Evolutionary conservation across 2,797 vertebrate species (phyloP).

Genomic region (Alouatta caraya): DNA sequence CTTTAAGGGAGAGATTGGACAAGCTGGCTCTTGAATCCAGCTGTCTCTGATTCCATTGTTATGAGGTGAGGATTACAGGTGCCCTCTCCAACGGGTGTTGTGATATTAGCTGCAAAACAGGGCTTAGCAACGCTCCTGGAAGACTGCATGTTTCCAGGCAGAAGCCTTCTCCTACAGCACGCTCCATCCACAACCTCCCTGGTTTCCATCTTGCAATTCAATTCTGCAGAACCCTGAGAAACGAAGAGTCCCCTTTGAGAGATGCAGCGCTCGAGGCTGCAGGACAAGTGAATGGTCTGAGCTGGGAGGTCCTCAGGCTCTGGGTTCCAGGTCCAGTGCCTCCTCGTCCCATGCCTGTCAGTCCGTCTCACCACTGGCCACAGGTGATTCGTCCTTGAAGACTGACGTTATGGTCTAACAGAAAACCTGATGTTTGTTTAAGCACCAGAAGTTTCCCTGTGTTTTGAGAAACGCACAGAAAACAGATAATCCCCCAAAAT

Average conservation of each 20-base stretch:
- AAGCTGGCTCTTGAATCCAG: not conserved
- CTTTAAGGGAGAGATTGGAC: not conserved
- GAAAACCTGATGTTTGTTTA: not conserved
- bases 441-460: not conserved
- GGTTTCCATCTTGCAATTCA: not conserved
- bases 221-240: not conserved
- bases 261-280: not conserved
- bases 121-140: not conserved
- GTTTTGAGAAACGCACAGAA: not conserved
- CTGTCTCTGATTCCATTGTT: not conserved
- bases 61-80: not conserved
- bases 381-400: not conserved
- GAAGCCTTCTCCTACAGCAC: not conserved
- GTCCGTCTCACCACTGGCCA: not conserved
- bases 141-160: not conserved
- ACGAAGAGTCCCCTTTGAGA: not conserved
- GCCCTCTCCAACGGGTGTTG: not conserved
- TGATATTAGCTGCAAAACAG: not conserved
- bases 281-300: not conserved
- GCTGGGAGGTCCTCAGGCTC: not conserved
- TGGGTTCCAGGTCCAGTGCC: not conserved
- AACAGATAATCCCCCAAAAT: not conserved
- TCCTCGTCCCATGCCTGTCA: rapidly evolving
- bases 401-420: not conserved
- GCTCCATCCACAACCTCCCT: not conserved